Evolutionary conservation across 2,797 vertebrate species (phyloP).

Genomic region (Scarus forsteni): DNA sequence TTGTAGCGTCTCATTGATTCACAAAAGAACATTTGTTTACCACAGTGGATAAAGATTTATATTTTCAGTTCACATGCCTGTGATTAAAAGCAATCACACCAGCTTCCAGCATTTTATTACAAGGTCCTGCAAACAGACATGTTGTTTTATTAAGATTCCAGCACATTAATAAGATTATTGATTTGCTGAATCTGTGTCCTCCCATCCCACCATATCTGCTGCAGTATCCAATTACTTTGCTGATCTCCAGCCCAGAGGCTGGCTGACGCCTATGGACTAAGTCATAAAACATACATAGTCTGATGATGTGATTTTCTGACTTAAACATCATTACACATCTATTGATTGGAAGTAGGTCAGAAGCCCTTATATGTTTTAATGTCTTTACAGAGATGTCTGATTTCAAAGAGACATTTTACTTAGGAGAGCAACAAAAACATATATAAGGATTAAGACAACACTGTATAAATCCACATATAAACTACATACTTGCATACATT

Average conservation of each 20-base stretch:
- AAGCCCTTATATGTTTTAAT: neutral
- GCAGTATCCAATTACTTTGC: conserved; percentile 25
- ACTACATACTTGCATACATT: too few species aligned
- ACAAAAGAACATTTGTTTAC: conserved; percentile 18
- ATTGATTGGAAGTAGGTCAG: conserved; percentile 2
- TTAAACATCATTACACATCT: conserved; percentile 10
- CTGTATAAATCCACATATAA: too few species aligned
- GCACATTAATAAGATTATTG: conserved; percentile 19
- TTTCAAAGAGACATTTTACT: too few species aligned
- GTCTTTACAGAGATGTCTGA: neutral
- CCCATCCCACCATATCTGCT: conserved; percentile 21
- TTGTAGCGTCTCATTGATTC: conserved; percentile 6
- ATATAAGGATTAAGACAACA: too few species aligned
- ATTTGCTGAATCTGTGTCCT: conserved; percentile 13
- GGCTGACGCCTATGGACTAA: conserved; percentile 39
- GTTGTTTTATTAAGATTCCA: conserved; percentile 21
- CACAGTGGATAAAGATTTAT: conserved; percentile 17
- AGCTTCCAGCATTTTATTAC: conserved; percentile 13
- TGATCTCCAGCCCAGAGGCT: conserved; percentile 22
- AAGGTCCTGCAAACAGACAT: conserved; percentile 6
- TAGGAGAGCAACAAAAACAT: too few species aligned
- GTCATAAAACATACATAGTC: conserved; percentile 29
- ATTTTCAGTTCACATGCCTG: conserved; percentile 7
- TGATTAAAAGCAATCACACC: conserved; percentile 16
- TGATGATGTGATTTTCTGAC: conserved; percentile 10